A percentile compares a stretch with the other conserved stretches of the same genome.
phyloP scores from a whole-genome alignment of 2,888 invertebrate species.

The Drosophila robusta region DNA sequence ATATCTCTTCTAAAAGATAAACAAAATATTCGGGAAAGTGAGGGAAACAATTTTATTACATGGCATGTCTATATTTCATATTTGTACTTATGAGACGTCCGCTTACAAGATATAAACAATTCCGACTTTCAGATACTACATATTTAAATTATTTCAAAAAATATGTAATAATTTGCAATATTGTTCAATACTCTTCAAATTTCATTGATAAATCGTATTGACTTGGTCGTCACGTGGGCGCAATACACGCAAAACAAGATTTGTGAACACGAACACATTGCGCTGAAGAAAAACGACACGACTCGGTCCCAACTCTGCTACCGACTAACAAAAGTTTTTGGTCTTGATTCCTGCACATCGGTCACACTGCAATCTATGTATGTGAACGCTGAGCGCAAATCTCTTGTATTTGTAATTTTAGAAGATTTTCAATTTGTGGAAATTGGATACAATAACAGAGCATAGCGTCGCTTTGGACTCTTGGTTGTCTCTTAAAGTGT shows the following conservation, averaged over 20 bases:
- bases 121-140: no score
- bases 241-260: not conserved
- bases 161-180: not conserved
- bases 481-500: conserved; percentile 31
- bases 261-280: not conserved
- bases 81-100: no score
- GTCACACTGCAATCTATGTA: conserved; percentile 9
- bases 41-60: no score
- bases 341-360: not conserved
- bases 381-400: conserved; percentile 26
- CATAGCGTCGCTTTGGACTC: conserved; percentile 37
- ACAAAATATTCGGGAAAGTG: no score
- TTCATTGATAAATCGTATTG: not conserved
- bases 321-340: not conserved
- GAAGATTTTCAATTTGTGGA: conserved; percentile 40
- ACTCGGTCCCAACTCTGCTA: no score
- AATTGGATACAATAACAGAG: conserved; percentile 70
- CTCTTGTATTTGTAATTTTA: conserved; percentile 35
- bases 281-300: not conserved
- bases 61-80: no score
- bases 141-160: no score
- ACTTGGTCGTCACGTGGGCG: not conserved
- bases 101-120: no score
- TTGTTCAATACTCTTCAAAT: not conserved
- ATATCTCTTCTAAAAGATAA: no score